Evolutionary conservation across 2,113 vertebrate genomes (phyloP), one percentile per base, ranked within the genome.

Genomic region (Forbesichthys agassizii): DNA sequence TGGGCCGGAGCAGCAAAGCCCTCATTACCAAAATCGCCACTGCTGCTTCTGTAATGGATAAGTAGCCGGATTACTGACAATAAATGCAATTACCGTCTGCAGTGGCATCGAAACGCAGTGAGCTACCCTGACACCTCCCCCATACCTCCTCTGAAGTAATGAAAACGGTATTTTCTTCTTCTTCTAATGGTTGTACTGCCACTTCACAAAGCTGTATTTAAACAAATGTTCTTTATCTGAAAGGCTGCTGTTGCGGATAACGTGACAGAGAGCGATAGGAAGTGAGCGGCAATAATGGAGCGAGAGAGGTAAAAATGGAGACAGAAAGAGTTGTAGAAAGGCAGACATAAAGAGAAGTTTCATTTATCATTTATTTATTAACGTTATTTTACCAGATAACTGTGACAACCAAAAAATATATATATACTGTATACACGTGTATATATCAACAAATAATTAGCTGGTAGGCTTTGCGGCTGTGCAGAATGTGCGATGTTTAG

Each of bases 1-100:
- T 20, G 52, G 61, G 52, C 61, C 66, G 20, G 7, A 48, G 49
- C 58, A 20, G 66, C 66, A 0, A 49, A 54, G 75, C 80, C 71
- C 78, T 85, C 78, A 75, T 83, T 83, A 83, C 73, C 68, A 75
- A 77, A 76, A 73, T 64, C 71, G 85, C 76, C 65, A 78, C 75
- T 60, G 85, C 68, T 66, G 78, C 69, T 81, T 81, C 82, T 71
- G 57, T 85, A 76, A 85, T 79, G 83, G 76, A 85, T 65, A 73
- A 78, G 85, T 59, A 74, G 70, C 75, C 58, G 79, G 69, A 82
- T 73, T 73, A 82, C 56, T 46, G 70, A 62, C 55, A 62, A 68
- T 70, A 79, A 68, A 53, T 48, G 64, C 75, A 79, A 79, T 83
- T 81, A 81, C 61, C 70, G 68, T 56, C 14, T 0, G 71, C 67